Evolutionary conservation across 2,888 invertebrate species (phyloP).

Genomic region (Galerucella pusilla): DNA sequence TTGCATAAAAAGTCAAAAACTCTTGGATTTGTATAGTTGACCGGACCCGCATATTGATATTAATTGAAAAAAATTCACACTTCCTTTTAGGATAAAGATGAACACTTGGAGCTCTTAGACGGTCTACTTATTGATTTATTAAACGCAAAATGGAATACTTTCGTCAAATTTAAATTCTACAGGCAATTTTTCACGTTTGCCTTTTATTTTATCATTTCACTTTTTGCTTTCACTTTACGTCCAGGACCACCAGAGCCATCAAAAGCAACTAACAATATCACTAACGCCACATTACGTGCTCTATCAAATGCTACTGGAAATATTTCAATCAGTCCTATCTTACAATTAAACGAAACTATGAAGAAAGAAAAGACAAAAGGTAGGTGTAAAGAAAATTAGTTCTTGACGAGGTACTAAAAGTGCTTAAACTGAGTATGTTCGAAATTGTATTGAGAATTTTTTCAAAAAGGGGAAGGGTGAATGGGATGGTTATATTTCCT

Average conservation of each 20-base stretch:
- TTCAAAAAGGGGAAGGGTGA: too few relatives aligned
- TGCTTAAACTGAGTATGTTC: too few relatives aligned
- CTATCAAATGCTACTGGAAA: constrained; percentile 42
- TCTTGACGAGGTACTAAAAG: too few relatives aligned
- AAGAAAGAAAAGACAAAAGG: constrained; percentile 24
- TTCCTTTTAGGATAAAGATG: constrained; percentile 84
- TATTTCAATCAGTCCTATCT: constrained; percentile 17
- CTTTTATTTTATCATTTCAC: constrained; percentile 88
- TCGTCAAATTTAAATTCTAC: constrained; percentile 94
- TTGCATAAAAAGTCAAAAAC: too few relatives aligned
- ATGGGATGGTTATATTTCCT: too few relatives aligned
- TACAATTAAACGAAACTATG: constrained; percentile 21
- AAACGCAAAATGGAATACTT: constrained; percentile 98
- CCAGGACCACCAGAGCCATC: constrained; percentile 77
- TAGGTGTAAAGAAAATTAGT: neutral
- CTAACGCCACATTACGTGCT: constrained; percentile 33
- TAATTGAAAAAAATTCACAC: constrained; percentile 10
- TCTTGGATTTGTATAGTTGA: neutral
- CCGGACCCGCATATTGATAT: neutral
- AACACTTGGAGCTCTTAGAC: constrained; percentile 94
- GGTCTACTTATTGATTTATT: constrained; percentile 93
- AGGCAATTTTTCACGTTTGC: constrained; percentile 91
- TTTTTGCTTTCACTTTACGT: constrained; percentile 88
- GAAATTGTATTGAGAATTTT: too few relatives aligned
- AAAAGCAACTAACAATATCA: constrained; percentile 48